These are phyloP conservation scores for Sarcophaga bullata DNA, from an alignment of 1,140 invertebrate genomes.

Conservation along the genomic window DNA sequence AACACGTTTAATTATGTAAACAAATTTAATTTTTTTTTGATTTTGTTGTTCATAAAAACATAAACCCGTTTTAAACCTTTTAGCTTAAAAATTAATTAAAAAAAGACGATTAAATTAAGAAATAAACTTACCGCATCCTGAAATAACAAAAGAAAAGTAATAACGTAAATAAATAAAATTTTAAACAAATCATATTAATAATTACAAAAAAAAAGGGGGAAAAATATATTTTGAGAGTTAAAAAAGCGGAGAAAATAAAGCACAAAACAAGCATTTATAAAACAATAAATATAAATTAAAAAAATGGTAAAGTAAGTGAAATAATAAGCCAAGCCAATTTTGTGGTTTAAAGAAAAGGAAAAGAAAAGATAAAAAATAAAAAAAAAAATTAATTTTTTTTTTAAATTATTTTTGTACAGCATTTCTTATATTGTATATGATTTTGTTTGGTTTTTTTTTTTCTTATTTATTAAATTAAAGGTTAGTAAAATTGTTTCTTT, in stretches of 20 bases:
- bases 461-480: not conserved
- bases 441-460: slow-evolving; percentile 12
- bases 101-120: slow-evolving; percentile 36
- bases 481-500: not conserved
- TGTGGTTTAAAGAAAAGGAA: not conserved
- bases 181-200: slow-evolving; percentile 59
- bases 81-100: not conserved
- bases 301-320: not conserved
- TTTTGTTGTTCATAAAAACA: too few relatives aligned
- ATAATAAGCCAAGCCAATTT: slow-evolving; percentile 16
- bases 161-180: slow-evolving; percentile 63
- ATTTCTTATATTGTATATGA: not conserved
- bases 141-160: slow-evolving; percentile 43
- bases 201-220: slow-evolving; percentile 40
- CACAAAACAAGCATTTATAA: not conserved
- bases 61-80: too few relatives aligned
- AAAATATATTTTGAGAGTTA: slow-evolving; percentile 1
- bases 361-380: slow-evolving; percentile 34
- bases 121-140: slow-evolving; percentile 66
- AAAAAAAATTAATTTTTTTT: slow-evolving; percentile 29
- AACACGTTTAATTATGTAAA: not conserved
- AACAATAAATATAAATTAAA: not conserved
- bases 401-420: not conserved
- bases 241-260: not conserved
- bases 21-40: too few relatives aligned